A percentile compares a stretch with the other conserved stretches of the same genome.
Evolutionary conservation across 1,140 invertebrate genomes (phyloP).

Genomic region (Cephus cinctus): DNA sequence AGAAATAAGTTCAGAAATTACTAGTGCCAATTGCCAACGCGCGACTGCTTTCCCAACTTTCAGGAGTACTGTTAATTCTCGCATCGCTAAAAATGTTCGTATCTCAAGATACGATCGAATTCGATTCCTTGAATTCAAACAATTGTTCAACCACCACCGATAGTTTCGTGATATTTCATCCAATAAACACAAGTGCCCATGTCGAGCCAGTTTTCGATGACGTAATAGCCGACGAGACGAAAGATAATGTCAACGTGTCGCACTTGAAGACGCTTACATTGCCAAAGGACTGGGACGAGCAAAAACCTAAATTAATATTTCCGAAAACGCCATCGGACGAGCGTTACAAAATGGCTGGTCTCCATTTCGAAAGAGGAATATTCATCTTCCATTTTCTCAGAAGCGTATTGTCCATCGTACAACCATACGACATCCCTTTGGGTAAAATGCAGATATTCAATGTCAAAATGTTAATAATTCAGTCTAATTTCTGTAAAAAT

Average conservation of each 20-base stretch:
- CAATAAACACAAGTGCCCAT: conserved; percentile 14
- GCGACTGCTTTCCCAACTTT: too few species aligned
- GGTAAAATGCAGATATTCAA: too few species aligned
- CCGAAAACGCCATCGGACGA: conserved; percentile 37
- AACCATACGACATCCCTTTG: conserved; percentile 58
- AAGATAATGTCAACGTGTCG: conserved; percentile 26
- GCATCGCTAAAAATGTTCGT: conserved; percentile 19
- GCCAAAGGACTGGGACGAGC: conserved; percentile 34
- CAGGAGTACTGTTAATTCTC: conserved; percentile 26
- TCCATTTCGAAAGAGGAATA: conserved; percentile 55
- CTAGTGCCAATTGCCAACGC: too few species aligned
- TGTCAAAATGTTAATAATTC: too few species aligned
- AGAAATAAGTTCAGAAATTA: too few species aligned
- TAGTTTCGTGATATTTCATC: conserved; percentile 30
- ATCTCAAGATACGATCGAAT: conserved; percentile 21
- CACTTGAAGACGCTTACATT: conserved; percentile 31
- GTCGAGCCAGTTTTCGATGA: conserved; percentile 9
- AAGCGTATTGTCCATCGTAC: conserved; percentile 56
- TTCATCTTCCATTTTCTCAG: conserved; percentile 59
- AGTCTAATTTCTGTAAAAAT: conserved; percentile 12
- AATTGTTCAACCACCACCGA: conserved; percentile 40
- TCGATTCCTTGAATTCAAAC: conserved; percentile 20
- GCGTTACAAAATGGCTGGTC: conserved; percentile 53
- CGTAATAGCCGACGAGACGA: conserved; percentile 3
- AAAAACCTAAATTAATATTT: conserved; percentile 39